Evolutionary conservation across 1,140 invertebrate species (phyloP).

Genomic region (Brachionus calyciflorus): DNA sequence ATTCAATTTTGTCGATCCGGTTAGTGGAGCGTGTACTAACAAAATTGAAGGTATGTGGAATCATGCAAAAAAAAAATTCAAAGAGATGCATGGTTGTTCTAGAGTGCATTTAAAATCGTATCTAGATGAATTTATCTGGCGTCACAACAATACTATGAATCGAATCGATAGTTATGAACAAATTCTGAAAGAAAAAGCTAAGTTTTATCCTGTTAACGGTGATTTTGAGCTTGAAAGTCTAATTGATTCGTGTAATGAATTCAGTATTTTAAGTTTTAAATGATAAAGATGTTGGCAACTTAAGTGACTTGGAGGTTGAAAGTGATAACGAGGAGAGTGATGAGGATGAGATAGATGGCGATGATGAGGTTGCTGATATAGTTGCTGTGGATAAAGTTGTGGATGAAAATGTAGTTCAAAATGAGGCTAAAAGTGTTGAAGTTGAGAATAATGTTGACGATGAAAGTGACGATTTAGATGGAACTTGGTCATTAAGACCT

Average conservation of each 20-base stretch:
- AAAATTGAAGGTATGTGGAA: background rate
- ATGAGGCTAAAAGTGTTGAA: too few relatives aligned
- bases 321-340: too few relatives aligned
- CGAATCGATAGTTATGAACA: background rate
- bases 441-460: too few relatives aligned
- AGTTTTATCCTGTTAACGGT: background rate
- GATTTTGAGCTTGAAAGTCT: background rate
- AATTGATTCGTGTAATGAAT: background rate
- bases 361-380: too few relatives aligned
- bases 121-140: background rate
- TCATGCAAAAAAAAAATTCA: background rate
- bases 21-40: background rate
- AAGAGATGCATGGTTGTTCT: background rate
- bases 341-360: too few relatives aligned
- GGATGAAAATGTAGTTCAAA: too few relatives aligned
- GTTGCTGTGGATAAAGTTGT: too few relatives aligned
- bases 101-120: background rate
- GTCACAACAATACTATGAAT: background rate
- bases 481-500: too few relatives aligned
- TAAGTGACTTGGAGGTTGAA: background rate
- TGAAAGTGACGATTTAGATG: too few relatives aligned
- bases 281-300: background rate
- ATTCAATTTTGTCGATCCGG: too few relatives aligned
- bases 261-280: background rate
- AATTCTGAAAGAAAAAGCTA: background rate